Conservation (phyloP, 35 echinoderm and acorn worm genomes). For the Nesometra sesokonis region DNA sequence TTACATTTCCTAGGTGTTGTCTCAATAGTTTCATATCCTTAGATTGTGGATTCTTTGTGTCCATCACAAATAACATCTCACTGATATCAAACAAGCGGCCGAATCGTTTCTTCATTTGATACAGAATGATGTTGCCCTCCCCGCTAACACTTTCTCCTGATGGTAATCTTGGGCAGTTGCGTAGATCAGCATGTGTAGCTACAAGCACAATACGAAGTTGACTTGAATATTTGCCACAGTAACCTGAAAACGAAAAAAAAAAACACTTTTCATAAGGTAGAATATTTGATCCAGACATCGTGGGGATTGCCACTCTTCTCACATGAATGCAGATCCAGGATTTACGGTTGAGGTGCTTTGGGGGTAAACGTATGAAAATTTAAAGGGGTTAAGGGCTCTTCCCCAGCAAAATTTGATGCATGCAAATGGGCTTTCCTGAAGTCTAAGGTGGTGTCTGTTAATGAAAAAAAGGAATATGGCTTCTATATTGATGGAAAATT, state of each 20-base stretch:
- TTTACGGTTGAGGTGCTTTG: too few species aligned
- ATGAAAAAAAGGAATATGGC: too few species aligned
- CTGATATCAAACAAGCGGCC: slow-evolving; percentile 90
- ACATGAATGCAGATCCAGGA: too few species aligned
- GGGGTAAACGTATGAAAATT: too few species aligned
- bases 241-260: slow-evolving; percentile 61
- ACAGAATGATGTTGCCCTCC: slow-evolving; percentile 91
- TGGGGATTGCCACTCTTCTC: too few species aligned
- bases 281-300: too few species aligned
- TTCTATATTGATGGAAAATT: too few species aligned
- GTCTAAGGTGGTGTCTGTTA: too few species aligned
- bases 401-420: too few species aligned
- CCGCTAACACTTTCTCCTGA: slow-evolving; percentile 89
- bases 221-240: slow-evolving; percentile 85
- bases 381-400: too few species aligned
- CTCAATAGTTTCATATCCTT: slow-evolving; percentile 84
- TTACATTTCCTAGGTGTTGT: slow-evolving; percentile 65
- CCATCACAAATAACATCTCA: slow-evolving; percentile 89
- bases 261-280: background rate
- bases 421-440: too few species aligned
- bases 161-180: slow-evolving; percentile 72
- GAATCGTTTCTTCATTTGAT: slow-evolving; percentile 90
- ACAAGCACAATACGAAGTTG: slow-evolving; percentile 76
- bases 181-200: slow-evolving; percentile 80
- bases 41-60: slow-evolving; percentile 64